Base-by-base conservation (phyloP, 2,888 invertebrate species). In the Rhagonycha lutea region DNA sequence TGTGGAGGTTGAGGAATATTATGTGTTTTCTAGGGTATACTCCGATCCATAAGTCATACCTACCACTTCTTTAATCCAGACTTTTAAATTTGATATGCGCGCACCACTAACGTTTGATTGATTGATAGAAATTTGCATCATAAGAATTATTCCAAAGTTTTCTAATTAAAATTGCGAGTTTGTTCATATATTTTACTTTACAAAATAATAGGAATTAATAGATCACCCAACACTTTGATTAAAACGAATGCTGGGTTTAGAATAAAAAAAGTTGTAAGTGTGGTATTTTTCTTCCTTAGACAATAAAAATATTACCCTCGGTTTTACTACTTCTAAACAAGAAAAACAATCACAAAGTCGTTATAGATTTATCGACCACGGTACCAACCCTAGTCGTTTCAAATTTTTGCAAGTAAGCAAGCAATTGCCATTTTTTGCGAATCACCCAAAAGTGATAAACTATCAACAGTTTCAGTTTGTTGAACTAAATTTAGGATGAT, bases 1-100 rank as follows among this genome's bases (percentile, higher is more conserved):
- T 78, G 80, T 80, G 79, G 79, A 78, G 79, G 80, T 70, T 75
- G 75, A 79, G 83, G 82, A 83, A 83, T 84, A 85, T 86, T 86
- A 84, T 82, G 82, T 84, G 85, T 85, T 86, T 85, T 86, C 85
- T 86, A 83, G 84, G 84, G 86, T 86, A 86, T 85, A 85, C 85
- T 86, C 86, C 81, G 83, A 77, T 83, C 80, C 83, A 83, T 82
- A 85, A 85, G 83, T 83, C 84, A 78, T 83, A 82, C 68, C 24
- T 83, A 82, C 68, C 24, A 73, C 65, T 70, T 73, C 69, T 76
- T 71, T 61, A 32, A 70, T 70, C 67, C 63, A 74, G 73, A 83
- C 82, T 83, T 84, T 83, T 81, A 85, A 85, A 85, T 85, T 82
- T 83, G 80, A 73, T 81, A 83, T 24, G 24, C 63, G 3, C 24